phyloP scores from a whole-genome alignment of 1,140 invertebrate genomes.

The Hermetia illucens region DNA sequence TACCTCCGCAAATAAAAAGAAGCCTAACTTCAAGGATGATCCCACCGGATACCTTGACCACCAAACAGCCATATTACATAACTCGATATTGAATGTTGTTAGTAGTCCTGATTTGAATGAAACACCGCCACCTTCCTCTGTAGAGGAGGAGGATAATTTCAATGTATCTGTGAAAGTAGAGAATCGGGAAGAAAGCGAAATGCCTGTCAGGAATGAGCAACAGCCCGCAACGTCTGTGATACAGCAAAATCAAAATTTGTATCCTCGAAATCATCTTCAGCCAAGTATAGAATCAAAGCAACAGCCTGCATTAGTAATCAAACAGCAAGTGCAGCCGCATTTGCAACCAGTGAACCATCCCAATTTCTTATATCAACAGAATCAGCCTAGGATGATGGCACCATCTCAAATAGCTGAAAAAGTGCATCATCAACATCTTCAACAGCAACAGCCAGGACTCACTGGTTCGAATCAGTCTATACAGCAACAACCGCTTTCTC shows the following conservation, averaged over 20 bases:
- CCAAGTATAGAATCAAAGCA: background rate
- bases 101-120: constrained; percentile 5
- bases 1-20: constrained; percentile 24
- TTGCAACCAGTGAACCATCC: background rate
- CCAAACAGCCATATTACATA: constrained; percentile 70
- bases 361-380: background rate
- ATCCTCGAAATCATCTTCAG: background rate
- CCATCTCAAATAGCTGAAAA: constrained; percentile 1
- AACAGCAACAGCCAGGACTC: no score
- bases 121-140: no score
- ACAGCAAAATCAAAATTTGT: constrained; percentile 7
- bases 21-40: constrained; percentile 73
- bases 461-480: no score
- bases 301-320: background rate
- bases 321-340: constrained; percentile 12
- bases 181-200: no score
- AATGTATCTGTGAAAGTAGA: no score
- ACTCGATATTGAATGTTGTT: constrained; percentile 41
- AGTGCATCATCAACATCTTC: no score
- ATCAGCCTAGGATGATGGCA: background rate
- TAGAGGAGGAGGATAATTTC: no score
- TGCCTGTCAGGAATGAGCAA: background rate
- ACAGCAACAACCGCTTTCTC: no score
- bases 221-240: constrained; percentile 4
- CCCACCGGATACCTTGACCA: constrained; percentile 77